Percentiles rank a stretch among this genome's conserved stretches.
These are phyloP conservation scores for Bellardia bayeri DNA, from an alignment of 2,888 invertebrate genomes.

Conservation along the genomic window DNA sequence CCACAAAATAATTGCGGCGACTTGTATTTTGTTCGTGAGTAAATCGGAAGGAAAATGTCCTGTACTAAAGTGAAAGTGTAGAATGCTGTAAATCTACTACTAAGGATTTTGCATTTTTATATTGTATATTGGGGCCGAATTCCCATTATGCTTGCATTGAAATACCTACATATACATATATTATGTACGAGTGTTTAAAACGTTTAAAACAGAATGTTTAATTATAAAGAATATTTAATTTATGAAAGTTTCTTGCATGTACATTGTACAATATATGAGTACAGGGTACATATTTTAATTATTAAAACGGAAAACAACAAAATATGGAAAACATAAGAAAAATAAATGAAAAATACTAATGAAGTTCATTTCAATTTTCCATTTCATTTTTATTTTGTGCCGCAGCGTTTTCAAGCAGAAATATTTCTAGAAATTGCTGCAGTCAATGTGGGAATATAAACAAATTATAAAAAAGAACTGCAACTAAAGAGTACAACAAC, in stretches of 20 bases:
- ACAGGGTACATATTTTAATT: conserved; percentile 53
- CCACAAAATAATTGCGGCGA: not conserved
- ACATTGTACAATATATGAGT: not conserved
- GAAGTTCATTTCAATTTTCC: conserved; percentile 68
- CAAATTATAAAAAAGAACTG: conserved; percentile 52
- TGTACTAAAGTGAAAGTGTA: conserved; percentile 52
- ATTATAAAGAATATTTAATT: conserved; percentile 66
- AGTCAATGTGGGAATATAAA: conserved; percentile 58
- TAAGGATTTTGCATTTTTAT: not conserved
- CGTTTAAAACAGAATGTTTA: conserved; percentile 57
- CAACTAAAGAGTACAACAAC: conserved; percentile 49
- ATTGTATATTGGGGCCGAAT: conserved; percentile 27
- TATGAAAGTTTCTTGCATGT: conserved; percentile 33
- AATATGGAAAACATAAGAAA: conserved; percentile 24
- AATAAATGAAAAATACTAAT: conserved; percentile 48
- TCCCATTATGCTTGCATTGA: conserved; percentile 18
- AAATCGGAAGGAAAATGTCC: conserved; percentile 8
- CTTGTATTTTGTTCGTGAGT: not conserved
- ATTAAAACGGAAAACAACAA: conserved; percentile 55
- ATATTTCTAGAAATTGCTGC: conserved; percentile 57
- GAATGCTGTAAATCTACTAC: conserved; percentile 22
- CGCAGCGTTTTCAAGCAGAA: conserved; percentile 25
- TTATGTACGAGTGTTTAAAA: conserved; percentile 7
- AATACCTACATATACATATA: conserved; percentile 1
- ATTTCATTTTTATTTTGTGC: conserved; percentile 57